phyloP scores from a whole-genome alignment of 2,888 invertebrate species.

The Adela reaumurella region DNA sequence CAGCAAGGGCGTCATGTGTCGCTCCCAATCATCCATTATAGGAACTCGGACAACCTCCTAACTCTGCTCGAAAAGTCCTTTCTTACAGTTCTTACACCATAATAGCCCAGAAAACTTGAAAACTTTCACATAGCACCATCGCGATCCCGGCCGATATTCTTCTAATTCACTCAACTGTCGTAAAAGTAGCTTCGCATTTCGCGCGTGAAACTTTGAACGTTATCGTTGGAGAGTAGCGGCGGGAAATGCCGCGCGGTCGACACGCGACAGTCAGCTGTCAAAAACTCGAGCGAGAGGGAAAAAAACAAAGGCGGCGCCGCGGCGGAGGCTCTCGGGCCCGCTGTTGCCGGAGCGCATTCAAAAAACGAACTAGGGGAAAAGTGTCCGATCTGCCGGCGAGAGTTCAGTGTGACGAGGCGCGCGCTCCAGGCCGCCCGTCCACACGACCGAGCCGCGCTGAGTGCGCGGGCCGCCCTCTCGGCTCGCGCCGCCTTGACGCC shows the following conservation, averaged over 20 bases:
- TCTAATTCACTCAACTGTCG: slow-evolving; percentile 22
- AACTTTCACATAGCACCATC: neutral
- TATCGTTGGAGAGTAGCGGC: slow-evolving; percentile 18
- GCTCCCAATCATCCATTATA: slow-evolving; percentile 59
- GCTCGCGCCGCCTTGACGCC: slow-evolving; percentile 59
- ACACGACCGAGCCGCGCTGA: slow-evolving; percentile 51
- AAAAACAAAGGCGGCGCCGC: slow-evolving; percentile 22
- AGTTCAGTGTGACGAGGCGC: slow-evolving; percentile 44
- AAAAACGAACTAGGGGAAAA: slow-evolving; percentile 45
- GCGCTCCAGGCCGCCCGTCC: slow-evolving; percentile 53
- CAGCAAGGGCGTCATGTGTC: slow-evolving; percentile 55
- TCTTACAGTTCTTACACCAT: neutral
- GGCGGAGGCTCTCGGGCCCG: slow-evolving; percentile 47
- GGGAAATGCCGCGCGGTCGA: slow-evolving; percentile 40
- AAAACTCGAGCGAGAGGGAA: slow-evolving; percentile 44
- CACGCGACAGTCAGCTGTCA: slow-evolving; percentile 44
- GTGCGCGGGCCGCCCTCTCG: slow-evolving; percentile 54
- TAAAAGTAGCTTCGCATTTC: slow-evolving; percentile 26
- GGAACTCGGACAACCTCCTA: slow-evolving; percentile 11
- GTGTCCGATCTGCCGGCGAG: slow-evolving; percentile 24
- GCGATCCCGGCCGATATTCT: slow-evolving; percentile 4
- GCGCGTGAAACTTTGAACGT: slow-evolving; percentile 43
- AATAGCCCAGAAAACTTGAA: neutral
- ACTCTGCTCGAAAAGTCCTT: neutral
- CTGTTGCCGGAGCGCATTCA: slow-evolving; percentile 48